phyloP scores from a whole-genome alignment of 2,888 invertebrate species.

The Neoaliturus tenellus region DNA sequence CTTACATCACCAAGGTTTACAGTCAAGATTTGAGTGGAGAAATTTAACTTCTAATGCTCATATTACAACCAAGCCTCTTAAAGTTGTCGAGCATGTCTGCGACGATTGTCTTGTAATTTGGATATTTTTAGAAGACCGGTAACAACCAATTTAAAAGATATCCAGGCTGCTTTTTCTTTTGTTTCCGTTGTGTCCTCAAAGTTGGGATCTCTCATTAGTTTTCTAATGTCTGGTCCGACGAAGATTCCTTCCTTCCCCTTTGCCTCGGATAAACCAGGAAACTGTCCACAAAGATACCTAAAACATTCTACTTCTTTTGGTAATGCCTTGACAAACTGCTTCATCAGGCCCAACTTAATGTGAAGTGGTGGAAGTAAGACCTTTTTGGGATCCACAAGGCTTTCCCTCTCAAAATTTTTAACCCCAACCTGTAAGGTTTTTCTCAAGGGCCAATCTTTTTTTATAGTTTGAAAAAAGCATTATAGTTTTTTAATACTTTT shows the following conservation, averaged over 20 bases:
- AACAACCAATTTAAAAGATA: slow-evolving; percentile 57
- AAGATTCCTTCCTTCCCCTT: slow-evolving; percentile 65
- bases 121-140: slow-evolving; percentile 55
- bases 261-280: slow-evolving; percentile 60
- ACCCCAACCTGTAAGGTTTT: slow-evolving; percentile 53
- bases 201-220: slow-evolving; percentile 62
- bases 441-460: slow-evolving; percentile 63
- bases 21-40: slow-evolving; percentile 69
- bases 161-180: slow-evolving; percentile 62
- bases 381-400: slow-evolving; percentile 58
- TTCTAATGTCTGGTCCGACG: slow-evolving; percentile 64
- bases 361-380: slow-evolving; percentile 65
- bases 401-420: slow-evolving; percentile 57
- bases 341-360: slow-evolving; percentile 68
- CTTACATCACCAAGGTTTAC: slow-evolving; percentile 69
- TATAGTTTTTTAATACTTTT: too few relatives aligned
- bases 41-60: slow-evolving; percentile 70
- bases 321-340: slow-evolving; percentile 65
- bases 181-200: slow-evolving; percentile 61
- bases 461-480: too few relatives aligned
- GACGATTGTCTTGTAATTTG: slow-evolving; percentile 58
- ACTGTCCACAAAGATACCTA: slow-evolving; percentile 60
- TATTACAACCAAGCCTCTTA: slow-evolving; percentile 67
- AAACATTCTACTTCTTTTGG: slow-evolving; percentile 61
- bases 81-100: slow-evolving; percentile 58